phyloP scores from a whole-genome alignment of 1,140 invertebrate genomes.

The Leptinotarsa lineolata region DNA sequence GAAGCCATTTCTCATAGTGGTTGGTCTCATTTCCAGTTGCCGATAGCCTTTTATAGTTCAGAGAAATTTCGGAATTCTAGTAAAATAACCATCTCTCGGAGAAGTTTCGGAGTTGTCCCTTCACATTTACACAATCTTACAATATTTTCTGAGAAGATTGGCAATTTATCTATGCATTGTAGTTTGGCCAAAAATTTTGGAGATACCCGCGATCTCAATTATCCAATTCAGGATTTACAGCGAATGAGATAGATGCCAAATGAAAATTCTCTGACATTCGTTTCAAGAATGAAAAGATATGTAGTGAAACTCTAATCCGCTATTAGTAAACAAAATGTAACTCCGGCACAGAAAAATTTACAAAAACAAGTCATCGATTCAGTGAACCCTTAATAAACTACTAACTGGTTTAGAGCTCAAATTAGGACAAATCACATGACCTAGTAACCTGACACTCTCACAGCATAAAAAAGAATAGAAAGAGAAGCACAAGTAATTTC shows the following conservation, averaged over 20 bases:
- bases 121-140: too few species aligned
- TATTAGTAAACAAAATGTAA: conserved; percentile 23
- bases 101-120: too few species aligned
- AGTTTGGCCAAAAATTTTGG: conserved; percentile 25
- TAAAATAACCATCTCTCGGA: too few species aligned
- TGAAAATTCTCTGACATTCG: conserved; percentile 19
- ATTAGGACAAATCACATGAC: conserved; percentile 3
- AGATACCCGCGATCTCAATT: conserved; percentile 25
- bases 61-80: too few species aligned
- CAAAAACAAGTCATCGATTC: neutral
- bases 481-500: neutral
- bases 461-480: neutral
- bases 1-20: neutral
- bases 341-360: conserved; percentile 21
- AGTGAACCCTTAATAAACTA: neutral
- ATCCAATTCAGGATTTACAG: conserved; percentile 26
- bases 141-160: too few species aligned
- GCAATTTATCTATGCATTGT: too few species aligned
- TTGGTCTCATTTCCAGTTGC: neutral
- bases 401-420: conserved; percentile 19
- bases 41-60: neutral
- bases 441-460: neutral
- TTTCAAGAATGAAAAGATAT: conserved; percentile 9
- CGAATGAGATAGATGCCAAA: conserved; percentile 18
- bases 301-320: conserved; percentile 26